Conservation (phyloP, 2,888 invertebrate genomes). For the Coenonympha glycerion region DNA sequence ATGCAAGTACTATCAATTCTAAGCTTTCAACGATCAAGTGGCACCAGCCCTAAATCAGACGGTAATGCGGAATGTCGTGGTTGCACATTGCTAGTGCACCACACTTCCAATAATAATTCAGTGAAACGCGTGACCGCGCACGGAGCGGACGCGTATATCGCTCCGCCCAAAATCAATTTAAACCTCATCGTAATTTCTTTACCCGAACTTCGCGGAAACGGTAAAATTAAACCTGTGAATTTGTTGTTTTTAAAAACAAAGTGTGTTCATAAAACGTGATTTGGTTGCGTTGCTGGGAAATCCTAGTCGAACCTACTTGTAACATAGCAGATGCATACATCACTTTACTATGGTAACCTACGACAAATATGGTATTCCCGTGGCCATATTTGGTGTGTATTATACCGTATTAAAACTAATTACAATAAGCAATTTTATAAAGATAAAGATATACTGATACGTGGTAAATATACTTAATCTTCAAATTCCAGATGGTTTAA, state of each 20-base stretch:
- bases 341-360: slow-evolving; percentile 26
- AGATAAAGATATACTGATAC: background rate
- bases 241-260: slow-evolving; percentile 24
- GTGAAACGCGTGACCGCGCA: slow-evolving; percentile 63
- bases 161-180: slow-evolving; percentile 3
- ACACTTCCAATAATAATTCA: too few relatives aligned
- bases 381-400: slow-evolving; percentile 17
- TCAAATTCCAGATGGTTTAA: slow-evolving; percentile 1
- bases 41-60: slow-evolving; percentile 31
- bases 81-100: slow-evolving; percentile 48
- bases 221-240: slow-evolving; percentile 22
- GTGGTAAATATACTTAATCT: background rate
- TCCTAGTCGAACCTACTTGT: slow-evolving; percentile 26
- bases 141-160: slow-evolving; percentile 41
- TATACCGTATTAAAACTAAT: background rate
- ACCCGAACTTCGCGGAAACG: slow-evolving; percentile 13
- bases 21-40: background rate
- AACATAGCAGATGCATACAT: slow-evolving; percentile 43
- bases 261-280: slow-evolving; percentile 39
- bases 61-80: slow-evolving; percentile 47
- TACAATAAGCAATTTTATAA: background rate
- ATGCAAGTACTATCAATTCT: background rate
- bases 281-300: slow-evolving; percentile 32
- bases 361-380: slow-evolving; percentile 14
- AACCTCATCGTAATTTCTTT: slow-evolving; percentile 10